Base-by-base conservation (phyloP, 2,888 invertebrate genomes). In the Drosophila infuscata region DNA sequence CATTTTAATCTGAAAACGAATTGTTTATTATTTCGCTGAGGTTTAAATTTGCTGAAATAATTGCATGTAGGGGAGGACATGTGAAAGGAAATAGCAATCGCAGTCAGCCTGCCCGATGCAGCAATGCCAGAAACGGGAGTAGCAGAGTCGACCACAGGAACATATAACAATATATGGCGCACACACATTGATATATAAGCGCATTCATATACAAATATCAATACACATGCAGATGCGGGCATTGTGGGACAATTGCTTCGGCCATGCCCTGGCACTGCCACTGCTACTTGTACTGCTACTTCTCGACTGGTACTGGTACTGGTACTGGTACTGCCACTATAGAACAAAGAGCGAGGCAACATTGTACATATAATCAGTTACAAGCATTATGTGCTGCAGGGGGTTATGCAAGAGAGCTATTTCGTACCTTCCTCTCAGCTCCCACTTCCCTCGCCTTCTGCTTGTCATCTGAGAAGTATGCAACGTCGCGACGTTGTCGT, bases 1-100 rank as follows among this genome's bases (percentile, higher is more conserved):
- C 87, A 88, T 87, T 87, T 87, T 87, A 88, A 87, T 87, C 87
- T 87, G 87, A 86, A 86, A 87, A 86, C 87, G 87, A 87, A 87
- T 87, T 88, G 87, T 87, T 87, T 87, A 87, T 87, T 87, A 87
- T 87, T 87, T 87, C 87, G 84, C 87, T 87, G 87, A 88, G 87
- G 87, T 88, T 87, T 88, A 87, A 87, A 87, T 87, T 87, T 87
- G 87, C 86, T 87, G 84, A 87, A 87, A 88, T 88, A 87, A 87
- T 87, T 87, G 87, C 87, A 81, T 81, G 58, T 29, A 48, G 61
- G 62, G 59, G 61, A 35, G 32, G 51, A 52, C 46, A 59, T 62
- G 77, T 25, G 41, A 74, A 78, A 75, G 80, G 82, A 79, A 82
- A 70, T 74, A 75, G 76, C 82, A 84, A 88, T 84, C 72, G 81